Conservation (phyloP, 2,113 vertebrate species). For the Brachypodius melanocephalos region DNA sequence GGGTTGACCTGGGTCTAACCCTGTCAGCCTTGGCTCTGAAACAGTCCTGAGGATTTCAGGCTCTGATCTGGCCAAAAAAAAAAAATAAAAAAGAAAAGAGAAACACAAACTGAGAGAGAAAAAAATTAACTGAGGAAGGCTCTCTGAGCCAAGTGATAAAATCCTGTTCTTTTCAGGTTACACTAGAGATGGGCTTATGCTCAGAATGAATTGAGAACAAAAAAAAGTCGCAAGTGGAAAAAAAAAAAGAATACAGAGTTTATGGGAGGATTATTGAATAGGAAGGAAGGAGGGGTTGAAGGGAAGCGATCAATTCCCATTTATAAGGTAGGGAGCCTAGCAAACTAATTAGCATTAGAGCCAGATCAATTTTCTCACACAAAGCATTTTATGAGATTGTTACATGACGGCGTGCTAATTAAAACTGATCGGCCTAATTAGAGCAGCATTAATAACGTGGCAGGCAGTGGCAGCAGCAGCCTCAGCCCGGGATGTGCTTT, state of each 20-base stretch:
- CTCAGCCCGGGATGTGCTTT: neutral
- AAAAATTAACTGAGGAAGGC: conserved; percentile 35
- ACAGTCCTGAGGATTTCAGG: conserved; percentile 16
- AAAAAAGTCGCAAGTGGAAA: neutral
- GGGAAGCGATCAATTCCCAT: conserved; percentile 70
- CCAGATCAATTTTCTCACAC: conserved; percentile 72
- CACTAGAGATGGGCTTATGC: neutral
- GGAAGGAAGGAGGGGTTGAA: neutral
- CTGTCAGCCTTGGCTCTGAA: conserved; percentile 47
- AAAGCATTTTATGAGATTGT: conserved; percentile 73
- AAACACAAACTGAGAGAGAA: neutral
- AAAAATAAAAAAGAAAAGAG: neutral
- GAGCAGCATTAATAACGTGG: conserved; percentile 65
- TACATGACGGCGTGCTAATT: conserved; percentile 73
- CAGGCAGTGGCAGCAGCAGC: conserved; percentile 27
- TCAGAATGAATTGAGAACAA: conserved; percentile 56
- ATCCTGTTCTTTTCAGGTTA: conserved; percentile 7
- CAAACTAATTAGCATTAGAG: conserved; percentile 70
- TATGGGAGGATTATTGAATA: conserved; percentile 11
- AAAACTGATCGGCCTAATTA: conserved; percentile 76
- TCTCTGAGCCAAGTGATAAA: conserved; percentile 57
- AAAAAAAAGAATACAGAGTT: neutral
- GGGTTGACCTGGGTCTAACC: conserved; percentile 60
- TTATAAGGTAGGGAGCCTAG: conserved; percentile 55
- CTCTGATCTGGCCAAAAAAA: conserved; percentile 46